phyloP scores from a whole-genome alignment of 2,113 vertebrate genomes.

The Acanthochromis polyacanthus region DNA sequence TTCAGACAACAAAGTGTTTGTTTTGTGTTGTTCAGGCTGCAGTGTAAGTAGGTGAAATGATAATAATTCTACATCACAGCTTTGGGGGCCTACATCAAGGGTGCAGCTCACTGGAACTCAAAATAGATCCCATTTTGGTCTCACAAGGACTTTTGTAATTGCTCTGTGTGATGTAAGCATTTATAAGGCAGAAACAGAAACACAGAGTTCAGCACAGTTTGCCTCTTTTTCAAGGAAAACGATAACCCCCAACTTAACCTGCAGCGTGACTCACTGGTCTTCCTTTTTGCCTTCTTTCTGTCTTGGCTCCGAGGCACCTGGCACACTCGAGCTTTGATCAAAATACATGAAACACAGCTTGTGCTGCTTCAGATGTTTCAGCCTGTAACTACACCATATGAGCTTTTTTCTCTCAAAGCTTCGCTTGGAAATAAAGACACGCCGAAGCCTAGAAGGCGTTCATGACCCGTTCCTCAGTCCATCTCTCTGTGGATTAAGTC shows the following conservation, averaged over 20 bases:
- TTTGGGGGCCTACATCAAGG: not conserved
- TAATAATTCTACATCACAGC: conserved; percentile 22
- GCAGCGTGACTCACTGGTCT: conserved; percentile 19
- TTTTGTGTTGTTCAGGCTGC: conserved; percentile 17
- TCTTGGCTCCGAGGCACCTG: conserved; percentile 30
- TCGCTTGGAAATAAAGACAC: conserved; percentile 38
- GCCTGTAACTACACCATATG: conserved; percentile 1
- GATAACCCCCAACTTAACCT: conserved; percentile 59
- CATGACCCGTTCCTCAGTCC: conserved; percentile 55
- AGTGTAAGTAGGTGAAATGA: conserved; percentile 27
- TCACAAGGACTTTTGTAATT: conserved; percentile 37
- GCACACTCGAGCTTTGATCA: conserved; percentile 55
- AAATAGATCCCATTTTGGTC: conserved; percentile 39
- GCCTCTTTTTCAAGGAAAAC: conserved; percentile 34
- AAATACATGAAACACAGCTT: conserved; percentile 16
- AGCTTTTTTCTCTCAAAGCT: conserved; percentile 31
- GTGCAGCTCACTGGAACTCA: conserved; percentile 44
- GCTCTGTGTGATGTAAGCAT: conserved; percentile 55
- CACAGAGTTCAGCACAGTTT: conserved; percentile 21
- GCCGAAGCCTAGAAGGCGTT: conserved; percentile 43
- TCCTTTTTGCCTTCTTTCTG: not conserved
- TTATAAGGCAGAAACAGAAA: conserved; percentile 35
- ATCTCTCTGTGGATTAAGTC: conserved; percentile 66
- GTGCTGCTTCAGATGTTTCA: conserved; percentile 32
- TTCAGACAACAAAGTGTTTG: conserved; percentile 10